Percentiles rank a stretch among this genome's conserved stretches.
Evolutionary conservation across 1,140 invertebrate species (phyloP).

Genomic region (Drosophila sp.): DNA sequence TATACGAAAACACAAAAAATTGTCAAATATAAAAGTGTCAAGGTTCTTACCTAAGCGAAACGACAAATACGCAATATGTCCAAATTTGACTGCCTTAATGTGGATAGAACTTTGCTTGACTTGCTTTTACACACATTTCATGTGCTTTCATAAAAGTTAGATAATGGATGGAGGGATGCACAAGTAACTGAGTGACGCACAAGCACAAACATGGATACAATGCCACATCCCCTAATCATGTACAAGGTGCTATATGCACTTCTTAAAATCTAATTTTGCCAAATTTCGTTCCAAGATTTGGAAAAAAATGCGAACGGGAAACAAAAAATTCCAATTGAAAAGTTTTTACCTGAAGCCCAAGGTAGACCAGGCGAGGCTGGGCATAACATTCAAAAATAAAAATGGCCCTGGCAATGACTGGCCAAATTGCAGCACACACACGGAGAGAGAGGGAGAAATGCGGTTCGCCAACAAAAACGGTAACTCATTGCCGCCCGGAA

Average conservation of each 20-base stretch:
- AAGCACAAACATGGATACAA: too few species aligned
- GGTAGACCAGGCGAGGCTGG: too few species aligned
- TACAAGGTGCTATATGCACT: too few species aligned
- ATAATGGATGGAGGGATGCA: too few species aligned
- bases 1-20: neutral
- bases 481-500: constrained; percentile 52
- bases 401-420: constrained; percentile 9
- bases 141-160: too few species aligned
- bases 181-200: too few species aligned
- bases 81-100: neutral
- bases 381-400: constrained; percentile 12
- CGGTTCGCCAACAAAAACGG: constrained; percentile 25
- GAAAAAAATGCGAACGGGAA: too few species aligned
- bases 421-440: constrained; percentile 9
- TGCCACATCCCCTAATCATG: too few species aligned
- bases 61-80: neutral
- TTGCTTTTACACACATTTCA: too few species aligned
- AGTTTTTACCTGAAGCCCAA: neutral
- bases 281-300: too few species aligned
- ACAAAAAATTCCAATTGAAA: constrained; percentile 5
- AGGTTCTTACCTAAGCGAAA: constrained; percentile 1
- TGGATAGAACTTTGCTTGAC: neutral
- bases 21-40: constrained; percentile 4
- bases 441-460: neutral
- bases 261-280: too few species aligned